Evolutionary conservation across 2,113 vertebrate genomes (phyloP).

Genomic region (Asarcornis scutulata): DNA sequence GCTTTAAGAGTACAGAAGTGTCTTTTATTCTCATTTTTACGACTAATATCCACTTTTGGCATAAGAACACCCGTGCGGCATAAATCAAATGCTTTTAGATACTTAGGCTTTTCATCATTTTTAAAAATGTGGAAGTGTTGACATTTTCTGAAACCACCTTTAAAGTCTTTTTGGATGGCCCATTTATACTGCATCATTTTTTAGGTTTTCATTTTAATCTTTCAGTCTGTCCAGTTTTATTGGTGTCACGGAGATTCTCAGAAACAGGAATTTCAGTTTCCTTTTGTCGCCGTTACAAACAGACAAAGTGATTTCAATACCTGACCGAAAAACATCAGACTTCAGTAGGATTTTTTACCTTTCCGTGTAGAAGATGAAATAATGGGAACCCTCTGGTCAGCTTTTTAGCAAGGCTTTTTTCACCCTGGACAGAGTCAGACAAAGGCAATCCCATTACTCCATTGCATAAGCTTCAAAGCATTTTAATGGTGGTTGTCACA

Average conservation of each 20-base stretch:
- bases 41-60: neutral
- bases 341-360: neutral
- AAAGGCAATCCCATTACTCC: neutral
- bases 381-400: slow-evolving; percentile 8
- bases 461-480: neutral
- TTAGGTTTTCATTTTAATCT: slow-evolving; percentile 31
- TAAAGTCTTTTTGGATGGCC: neutral
- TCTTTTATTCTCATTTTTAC: slow-evolving; percentile 20
- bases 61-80: neutral
- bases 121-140: neutral
- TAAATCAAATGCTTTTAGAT: slow-evolving; percentile 14
- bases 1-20: neutral
- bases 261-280: slow-evolving; percentile 55
- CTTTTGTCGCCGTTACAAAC: slow-evolving; percentile 36
- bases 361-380: slow-evolving; percentile 35
- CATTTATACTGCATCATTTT: neutral
- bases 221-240: neutral
- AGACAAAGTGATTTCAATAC: slow-evolving; percentile 9
- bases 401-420: slow-evolving; percentile 44
- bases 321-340: slow-evolving; percentile 25
- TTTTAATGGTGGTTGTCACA: neutral
- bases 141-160: slow-evolving; percentile 5
- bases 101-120: neutral
- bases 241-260: neutral
- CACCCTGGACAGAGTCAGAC: neutral